Conservation (phyloP, 2,113 vertebrate species). For the Epinephelus cyanopodus region DNA sequence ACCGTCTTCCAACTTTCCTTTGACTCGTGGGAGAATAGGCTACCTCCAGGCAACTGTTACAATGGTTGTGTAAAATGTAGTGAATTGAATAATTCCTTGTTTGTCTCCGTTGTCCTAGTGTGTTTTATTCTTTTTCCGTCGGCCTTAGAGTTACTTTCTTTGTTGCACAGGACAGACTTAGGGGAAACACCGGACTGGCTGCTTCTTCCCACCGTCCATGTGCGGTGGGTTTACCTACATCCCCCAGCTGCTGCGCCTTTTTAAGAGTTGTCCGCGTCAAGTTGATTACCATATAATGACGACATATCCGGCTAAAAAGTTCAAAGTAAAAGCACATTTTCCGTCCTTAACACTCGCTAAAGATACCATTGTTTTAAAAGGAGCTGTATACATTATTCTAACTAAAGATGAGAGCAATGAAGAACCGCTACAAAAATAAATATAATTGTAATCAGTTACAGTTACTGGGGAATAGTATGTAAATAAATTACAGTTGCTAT, state of each 20-base stretch:
- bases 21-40: not conserved
- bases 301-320: not conserved
- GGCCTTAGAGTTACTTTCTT: conserved; percentile 5
- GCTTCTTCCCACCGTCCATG: not conserved
- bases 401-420: no score
- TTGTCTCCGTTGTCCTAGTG: not conserved
- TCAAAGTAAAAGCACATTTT: conserved; percentile 37
- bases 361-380: no score
- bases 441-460: no score
- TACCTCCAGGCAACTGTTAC: not conserved
- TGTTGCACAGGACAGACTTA: not conserved
- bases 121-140: not conserved
- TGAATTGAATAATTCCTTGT: not conserved
- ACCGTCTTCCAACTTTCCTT: not conserved
- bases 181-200: not conserved
- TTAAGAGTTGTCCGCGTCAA: not conserved
- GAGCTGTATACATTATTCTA: no score
- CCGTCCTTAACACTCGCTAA: no score
- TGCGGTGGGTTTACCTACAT: not conserved
- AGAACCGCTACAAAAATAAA: no score
- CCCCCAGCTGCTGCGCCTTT: not conserved
- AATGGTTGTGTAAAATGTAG: not conserved
- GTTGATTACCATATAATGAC: accelerated
- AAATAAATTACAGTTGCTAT: no score
- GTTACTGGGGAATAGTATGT: no score